Conservation (phyloP, 2,113 vertebrate genomes). For the Tragelaphus imberbis region DNA sequence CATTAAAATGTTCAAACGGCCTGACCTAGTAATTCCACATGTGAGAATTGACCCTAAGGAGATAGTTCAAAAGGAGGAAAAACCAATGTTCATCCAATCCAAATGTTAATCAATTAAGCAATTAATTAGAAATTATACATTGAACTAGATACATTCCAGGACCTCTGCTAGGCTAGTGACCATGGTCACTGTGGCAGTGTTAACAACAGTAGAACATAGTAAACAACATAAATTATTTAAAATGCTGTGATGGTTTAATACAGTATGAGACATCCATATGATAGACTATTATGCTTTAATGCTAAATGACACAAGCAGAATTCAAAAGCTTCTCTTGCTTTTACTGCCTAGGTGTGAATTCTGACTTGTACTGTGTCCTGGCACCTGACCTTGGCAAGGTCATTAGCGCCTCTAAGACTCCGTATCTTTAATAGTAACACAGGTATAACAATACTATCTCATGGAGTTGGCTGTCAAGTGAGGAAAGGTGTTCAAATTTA, state of each 20-base stretch:
- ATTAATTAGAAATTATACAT: conserved; percentile 4
- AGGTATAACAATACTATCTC: neutral
- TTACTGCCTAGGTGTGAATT: neutral
- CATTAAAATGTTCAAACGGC: conserved; percentile 34
- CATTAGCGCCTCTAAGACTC: neutral
- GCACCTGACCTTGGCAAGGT: neutral
- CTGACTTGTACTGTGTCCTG: neutral
- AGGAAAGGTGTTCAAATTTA: neutral
- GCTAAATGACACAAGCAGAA: neutral
- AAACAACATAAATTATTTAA: neutral
- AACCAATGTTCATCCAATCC: neutral
- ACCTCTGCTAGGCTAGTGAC: neutral
- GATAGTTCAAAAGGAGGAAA: conserved; percentile 32
- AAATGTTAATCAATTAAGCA: conserved; percentile 33
- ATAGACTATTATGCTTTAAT: neutral
- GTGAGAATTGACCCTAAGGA: neutral
- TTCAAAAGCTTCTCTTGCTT: neutral
- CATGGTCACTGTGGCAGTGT: neutral
- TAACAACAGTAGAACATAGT: neutral
- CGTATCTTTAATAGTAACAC: neutral
- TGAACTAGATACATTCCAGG: neutral
- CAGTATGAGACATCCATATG: neutral
- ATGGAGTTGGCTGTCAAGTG: neutral
- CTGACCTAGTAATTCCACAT: conserved; percentile 7
- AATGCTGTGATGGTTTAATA: neutral